Evolutionary conservation across 2,888 invertebrate species (phyloP), one percentile per base, ranked within the genome.

Genomic region (Neoitamus cyanurus): DNA sequence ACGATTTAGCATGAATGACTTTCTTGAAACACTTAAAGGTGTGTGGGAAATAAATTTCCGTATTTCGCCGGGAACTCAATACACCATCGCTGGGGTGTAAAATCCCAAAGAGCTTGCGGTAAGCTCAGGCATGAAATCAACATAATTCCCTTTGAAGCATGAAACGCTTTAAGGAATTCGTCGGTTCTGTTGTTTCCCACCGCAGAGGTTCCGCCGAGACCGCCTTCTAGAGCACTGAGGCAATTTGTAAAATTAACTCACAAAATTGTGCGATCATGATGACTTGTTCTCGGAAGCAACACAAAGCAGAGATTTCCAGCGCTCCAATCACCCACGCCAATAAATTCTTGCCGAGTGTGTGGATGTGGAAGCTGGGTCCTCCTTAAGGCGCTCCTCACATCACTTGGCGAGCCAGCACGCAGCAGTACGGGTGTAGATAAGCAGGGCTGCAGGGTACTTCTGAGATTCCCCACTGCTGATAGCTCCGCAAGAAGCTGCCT

Each of bases 181-280:
- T 25, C 25, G 58, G 15, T 13, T 15, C 42, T 42, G 42, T 6
- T 58, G 5, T 73, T 36, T 20, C 36, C 20, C 31, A 3, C 36
- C 36, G 34, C 34, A n/a, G 13, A 20, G 36, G 34, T 5, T 20
- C 73, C 73, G n/a, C 15, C n/a, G 20, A 73, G 73, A 73, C 31
- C 36, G 30, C 36, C 73, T 73, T 34, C 34, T 15, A 73, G 73
- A 15, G 7, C 13, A 20, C 37, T 20, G 34, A 73, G 31, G 73
- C 73, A 73, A 73, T 73, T 73, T 73, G 34, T 20, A 36, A 73
- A 73, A 73, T 73, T 73, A 73, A 73, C 36, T 73, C 34, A 73
- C 13, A 73, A 73, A 73, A 73, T 73, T 58, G 58, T 58, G 58
- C 31, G 73, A 30, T 73, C 34, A 73, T 73, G 34, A 36, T 73